A percentile compares a stretch with the other conserved stretches of the same genome.
Conservation (phyloP, 1,140 invertebrate species). For the Brachionus plicatilis region DNA sequence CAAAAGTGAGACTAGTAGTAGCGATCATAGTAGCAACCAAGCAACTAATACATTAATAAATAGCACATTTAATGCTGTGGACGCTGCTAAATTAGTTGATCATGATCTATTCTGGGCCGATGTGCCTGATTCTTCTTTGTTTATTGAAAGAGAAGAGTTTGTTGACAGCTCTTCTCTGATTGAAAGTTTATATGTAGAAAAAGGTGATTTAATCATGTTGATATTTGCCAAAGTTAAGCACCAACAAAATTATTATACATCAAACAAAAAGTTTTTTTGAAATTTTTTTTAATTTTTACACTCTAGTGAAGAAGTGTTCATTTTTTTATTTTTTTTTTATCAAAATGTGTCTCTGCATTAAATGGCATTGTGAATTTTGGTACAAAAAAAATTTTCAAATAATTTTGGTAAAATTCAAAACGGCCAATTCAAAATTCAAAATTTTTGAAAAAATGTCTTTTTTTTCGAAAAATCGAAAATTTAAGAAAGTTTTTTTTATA, state of each 20-base stretch:
- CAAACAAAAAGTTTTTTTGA: no score
- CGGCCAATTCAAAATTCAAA: no score
- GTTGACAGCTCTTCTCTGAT: slow-evolving; percentile 13
- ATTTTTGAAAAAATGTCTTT: no score
- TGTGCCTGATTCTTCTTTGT: neutral
- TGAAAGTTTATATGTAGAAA: neutral
- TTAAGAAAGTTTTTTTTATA: no score
- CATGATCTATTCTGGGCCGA: neutral
- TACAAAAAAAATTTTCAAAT: no score
- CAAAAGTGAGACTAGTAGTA: neutral
- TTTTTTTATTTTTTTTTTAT: no score
- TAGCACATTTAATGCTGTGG: neutral
- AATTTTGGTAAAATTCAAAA: no score
- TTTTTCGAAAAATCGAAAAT: no score
- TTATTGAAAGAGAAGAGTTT: slow-evolving; percentile 26
- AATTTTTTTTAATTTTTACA: no score
- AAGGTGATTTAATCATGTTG: neutral
- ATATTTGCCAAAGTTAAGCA: neutral
- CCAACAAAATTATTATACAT: neutral
- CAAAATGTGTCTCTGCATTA: neutral
- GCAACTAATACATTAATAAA: neutral
- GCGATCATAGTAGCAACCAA: neutral
- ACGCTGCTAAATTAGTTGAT: neutral
- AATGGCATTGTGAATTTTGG: no score
- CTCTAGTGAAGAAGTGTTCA: no score